Percentiles rank a stretch among this genome's conserved stretches.
phyloP scores from a whole-genome alignment of 1,140 invertebrate genomes.

The Eubasilissa regina region DNA sequence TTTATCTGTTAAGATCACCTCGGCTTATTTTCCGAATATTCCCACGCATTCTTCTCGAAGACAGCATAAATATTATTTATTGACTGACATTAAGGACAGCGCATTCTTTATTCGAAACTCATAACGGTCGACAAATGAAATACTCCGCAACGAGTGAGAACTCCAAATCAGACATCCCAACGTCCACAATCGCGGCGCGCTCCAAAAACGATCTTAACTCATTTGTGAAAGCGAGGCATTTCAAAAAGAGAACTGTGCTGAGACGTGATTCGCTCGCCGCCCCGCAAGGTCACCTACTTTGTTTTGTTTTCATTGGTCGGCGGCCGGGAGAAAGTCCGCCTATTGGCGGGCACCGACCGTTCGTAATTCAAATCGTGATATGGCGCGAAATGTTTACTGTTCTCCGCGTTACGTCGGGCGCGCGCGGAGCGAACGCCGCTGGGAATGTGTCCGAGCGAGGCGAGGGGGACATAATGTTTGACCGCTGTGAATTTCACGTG shows the following conservation, averaged over 20 bases:
- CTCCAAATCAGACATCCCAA: too few species aligned
- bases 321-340: constrained; percentile 28
- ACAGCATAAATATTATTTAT: too few species aligned
- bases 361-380: constrained; percentile 17
- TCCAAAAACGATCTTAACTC: constrained; percentile 38
- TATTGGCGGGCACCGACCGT: constrained; percentile 24
- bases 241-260: constrained; percentile 39
- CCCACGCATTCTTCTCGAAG: too few species aligned
- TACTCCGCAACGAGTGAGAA: too few species aligned
- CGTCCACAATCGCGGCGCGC: neutral
- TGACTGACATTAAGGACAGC: too few species aligned
- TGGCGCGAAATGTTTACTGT: neutral
- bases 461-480: too few species aligned
- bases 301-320: constrained; percentile 37
- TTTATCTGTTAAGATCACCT: too few species aligned
- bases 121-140: too few species aligned
- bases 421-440: neutral
- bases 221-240: constrained; percentile 45
- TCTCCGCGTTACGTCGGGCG: too few species aligned
- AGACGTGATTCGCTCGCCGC: constrained; percentile 16
- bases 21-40: too few species aligned
- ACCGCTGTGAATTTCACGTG: too few species aligned
- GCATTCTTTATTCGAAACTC: too few species aligned
- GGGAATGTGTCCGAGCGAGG: constrained; percentile 1
- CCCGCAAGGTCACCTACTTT: constrained; percentile 51